These are phyloP conservation scores for Shinisaurus crocodilurus DNA, from an alignment of 2,113 vertebrate genomes.

Conservation along the genomic window DNA sequence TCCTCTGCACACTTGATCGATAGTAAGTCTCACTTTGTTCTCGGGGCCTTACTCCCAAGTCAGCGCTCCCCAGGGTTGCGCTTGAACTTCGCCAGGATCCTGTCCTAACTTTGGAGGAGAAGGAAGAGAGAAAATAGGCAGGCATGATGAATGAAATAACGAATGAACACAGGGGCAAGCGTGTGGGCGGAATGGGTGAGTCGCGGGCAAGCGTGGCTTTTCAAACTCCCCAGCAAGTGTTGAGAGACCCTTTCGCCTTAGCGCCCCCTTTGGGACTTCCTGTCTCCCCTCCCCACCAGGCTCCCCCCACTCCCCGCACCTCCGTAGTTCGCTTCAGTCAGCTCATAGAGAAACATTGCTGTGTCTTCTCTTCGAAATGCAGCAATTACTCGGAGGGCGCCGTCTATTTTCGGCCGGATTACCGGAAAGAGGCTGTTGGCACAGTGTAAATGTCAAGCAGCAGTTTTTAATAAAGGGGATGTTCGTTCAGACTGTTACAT, in stretches of 20 bases:
- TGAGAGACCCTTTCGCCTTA: neutral
- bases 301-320: too few relatives aligned
- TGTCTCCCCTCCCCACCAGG: neutral
- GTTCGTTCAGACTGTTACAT: conserved; percentile 77
- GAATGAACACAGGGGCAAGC: neutral
- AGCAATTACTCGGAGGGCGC: conserved; percentile 54
- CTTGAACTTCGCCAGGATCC: neutral
- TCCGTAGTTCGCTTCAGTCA: conserved; percentile 53
- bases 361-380: conserved; percentile 50
- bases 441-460: conserved; percentile 80
- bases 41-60: neutral
- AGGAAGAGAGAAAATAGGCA: neutral
- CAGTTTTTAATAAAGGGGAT: conserved; percentile 79
- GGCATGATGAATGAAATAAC: too few relatives aligned
- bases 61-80: neutral
- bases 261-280: too few relatives aligned
- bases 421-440: conserved; percentile 73
- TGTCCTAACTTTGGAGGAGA: neutral
- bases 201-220: neutral
- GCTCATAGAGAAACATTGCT: conserved; percentile 48
- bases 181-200: neutral
- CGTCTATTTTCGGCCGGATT: conserved; percentile 72
- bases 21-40: neutral
- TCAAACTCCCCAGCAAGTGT: neutral
- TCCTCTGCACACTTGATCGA: neutral